phyloP scores from a whole-genome alignment of 2,113 vertebrate species.

The Accipiter virgatus region DNA sequence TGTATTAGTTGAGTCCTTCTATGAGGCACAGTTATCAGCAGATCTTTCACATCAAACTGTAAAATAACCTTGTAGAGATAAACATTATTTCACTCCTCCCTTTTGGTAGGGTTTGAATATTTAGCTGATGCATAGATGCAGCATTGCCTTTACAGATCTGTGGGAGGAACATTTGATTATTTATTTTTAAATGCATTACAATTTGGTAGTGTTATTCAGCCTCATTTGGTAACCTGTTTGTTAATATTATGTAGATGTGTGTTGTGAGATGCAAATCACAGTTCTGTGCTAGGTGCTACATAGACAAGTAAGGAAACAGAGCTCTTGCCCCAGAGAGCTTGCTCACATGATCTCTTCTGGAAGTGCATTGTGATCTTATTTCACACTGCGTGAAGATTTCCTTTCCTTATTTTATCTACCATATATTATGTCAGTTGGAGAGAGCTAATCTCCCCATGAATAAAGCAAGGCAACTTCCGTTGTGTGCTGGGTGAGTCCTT shows the following conservation, averaged over 20 bases:
- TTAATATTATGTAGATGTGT: background rate
- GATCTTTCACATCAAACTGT: background rate
- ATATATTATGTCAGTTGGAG: background rate
- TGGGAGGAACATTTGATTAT: background rate
- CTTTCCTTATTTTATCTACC: background rate
- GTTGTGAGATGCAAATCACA: background rate
- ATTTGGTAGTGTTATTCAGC: background rate
- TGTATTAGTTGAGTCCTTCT: background rate
- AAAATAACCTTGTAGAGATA: background rate
- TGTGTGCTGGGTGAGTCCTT: background rate
- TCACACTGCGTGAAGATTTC: background rate
- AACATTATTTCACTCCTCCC: background rate
- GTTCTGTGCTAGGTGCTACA: background rate
- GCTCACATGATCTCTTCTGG: background rate
- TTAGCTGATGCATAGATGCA: background rate
- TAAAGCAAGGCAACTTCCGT: background rate
- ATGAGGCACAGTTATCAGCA: background rate
- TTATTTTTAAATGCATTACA: background rate
- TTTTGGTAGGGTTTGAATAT: background rate
- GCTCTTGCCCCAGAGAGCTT: background rate
- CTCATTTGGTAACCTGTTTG: background rate
- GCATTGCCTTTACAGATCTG: background rate
- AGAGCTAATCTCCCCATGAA: background rate
- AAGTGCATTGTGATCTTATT: background rate
- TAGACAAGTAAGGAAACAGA: background rate